phyloP scores from a whole-genome alignment of 2,797 vertebrate species.

The Acanthurus lineatus region DNA sequence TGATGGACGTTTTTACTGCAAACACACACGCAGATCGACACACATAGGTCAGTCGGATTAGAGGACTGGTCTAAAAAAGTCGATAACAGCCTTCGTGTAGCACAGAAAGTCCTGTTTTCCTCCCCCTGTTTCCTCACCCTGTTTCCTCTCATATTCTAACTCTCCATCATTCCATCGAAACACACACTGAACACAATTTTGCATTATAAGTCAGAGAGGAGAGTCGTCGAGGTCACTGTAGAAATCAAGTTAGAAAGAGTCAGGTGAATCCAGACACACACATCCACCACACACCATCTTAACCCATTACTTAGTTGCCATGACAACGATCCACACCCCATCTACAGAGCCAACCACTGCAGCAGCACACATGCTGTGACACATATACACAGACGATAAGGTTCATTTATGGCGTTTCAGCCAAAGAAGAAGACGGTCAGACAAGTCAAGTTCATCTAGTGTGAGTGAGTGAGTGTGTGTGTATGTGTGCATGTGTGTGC shows the following conservation, averaged over 20 bases:
- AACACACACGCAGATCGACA: not conserved
- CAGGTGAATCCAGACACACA: not conserved
- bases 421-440: not conserved
- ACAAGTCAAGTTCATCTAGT: not conserved
- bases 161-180: not conserved
- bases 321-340: conserved; percentile 58
- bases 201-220: not conserved
- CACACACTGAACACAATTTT: not conserved
- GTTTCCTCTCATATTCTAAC: not conserved
- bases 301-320: conserved; percentile 63
- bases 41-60: conserved; percentile 19
- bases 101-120: not conserved
- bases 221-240: not conserved
- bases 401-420: not conserved
- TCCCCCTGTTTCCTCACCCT: not conserved
- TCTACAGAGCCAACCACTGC: conserved; percentile 13
- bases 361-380: conserved; percentile 1
- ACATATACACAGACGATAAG: not conserved
- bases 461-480: not conserved
- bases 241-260: conserved; percentile 8
- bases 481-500: not conserved
- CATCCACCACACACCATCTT: conserved; percentile 26
- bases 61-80: conserved; percentile 28
- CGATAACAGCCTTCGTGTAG: conserved; percentile 18
- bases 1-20: not conserved